A percentile compares a stretch with the other conserved stretches of the same genome.
These are phyloP conservation scores for Lucinisca nassula DNA, from an alignment of 2,888 invertebrate species.

Conservation along the genomic window DNA sequence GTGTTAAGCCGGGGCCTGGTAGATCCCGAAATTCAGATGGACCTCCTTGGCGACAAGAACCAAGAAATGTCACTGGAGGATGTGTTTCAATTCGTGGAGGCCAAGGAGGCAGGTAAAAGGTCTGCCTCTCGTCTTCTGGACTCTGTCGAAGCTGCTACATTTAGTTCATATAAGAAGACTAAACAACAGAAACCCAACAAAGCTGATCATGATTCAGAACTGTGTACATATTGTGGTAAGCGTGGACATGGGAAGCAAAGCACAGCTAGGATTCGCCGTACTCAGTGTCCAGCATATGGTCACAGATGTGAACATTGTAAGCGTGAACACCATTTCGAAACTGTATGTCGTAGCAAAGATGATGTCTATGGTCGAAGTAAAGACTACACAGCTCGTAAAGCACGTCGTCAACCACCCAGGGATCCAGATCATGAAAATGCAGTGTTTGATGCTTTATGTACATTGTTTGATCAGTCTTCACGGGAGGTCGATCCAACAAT, in stretches of 20 bases:
- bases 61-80: conserved; percentile 68
- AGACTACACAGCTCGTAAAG: background rate
- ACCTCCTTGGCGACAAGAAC: conserved; percentile 53
- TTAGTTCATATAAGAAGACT: conserved; percentile 39
- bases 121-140: conserved; percentile 50
- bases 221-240: conserved; percentile 71
- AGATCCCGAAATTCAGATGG: too few relatives aligned
- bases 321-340: conserved; percentile 53
- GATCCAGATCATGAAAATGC: conserved; percentile 19
- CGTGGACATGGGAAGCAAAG: conserved; percentile 68
- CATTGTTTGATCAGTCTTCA: conserved; percentile 1
- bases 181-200: background rate
- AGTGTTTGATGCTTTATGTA: conserved; percentile 59
- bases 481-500: background rate
- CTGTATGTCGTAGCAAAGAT: conserved; percentile 61
- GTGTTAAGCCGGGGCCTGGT: too few relatives aligned
- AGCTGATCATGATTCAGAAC: conserved; percentile 18
- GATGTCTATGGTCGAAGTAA: conserved; percentile 47
- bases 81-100: conserved; percentile 69
- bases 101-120: conserved; percentile 69
- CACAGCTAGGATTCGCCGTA: conserved; percentile 33
- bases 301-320: conserved; percentile 65
- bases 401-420: background rate
- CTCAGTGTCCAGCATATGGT: conserved; percentile 67
- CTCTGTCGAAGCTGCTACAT: background rate